Evolutionary conservation across 2,113 vertebrate species (phyloP), one percentile per base, ranked within the genome.

Genomic region (Aptenodytes patagonicus): DNA sequence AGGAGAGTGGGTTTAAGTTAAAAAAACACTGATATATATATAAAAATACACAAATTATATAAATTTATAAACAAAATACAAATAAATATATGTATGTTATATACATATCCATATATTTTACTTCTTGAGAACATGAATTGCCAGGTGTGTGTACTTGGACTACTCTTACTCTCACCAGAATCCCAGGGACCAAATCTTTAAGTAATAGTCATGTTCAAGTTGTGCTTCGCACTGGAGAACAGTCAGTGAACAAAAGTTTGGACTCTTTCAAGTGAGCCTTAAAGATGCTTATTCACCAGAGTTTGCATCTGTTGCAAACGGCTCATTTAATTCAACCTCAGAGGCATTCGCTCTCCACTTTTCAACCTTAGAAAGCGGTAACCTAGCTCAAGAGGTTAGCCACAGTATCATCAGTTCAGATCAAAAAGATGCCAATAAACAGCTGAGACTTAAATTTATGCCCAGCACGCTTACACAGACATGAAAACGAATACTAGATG

Each of bases 341-440:
- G 78, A 97, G 95, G 94, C 83, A 75, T 97, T 96, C 4, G 11
- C 87, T 95, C 86, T 87, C 90, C 58, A 66, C 93, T 94, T 79
- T 84, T 62, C 89, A 68, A 83, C 86, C 92, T 85, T 9, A 12
- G 88, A 94, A 95, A 97, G 94, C 87, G 12, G 92, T 83, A 85
- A 89, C 76, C 84, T 89, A 90, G 82, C 95, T 95, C 58, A 54
- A 55, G 72, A 83, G 81, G 93, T 60, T 87, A 98, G 94, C 83
- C 71, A 68, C 91, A 93, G 90, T 81, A 94, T 62, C 90, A 95
- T 82, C 95, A 81, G 95, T 95, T 96, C 90, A 97, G 95, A 96
- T 88, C 65, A 94, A 83, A 87, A 94, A 95, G 83, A 84, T 89
- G 94, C 93, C 95, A 96, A 79, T 62, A 89, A 96, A 94, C 90